These are phyloP conservation scores for Pollenia griseotomentosa DNA, from an alignment of 2,888 invertebrate genomes.

Conservation along the genomic window DNA sequence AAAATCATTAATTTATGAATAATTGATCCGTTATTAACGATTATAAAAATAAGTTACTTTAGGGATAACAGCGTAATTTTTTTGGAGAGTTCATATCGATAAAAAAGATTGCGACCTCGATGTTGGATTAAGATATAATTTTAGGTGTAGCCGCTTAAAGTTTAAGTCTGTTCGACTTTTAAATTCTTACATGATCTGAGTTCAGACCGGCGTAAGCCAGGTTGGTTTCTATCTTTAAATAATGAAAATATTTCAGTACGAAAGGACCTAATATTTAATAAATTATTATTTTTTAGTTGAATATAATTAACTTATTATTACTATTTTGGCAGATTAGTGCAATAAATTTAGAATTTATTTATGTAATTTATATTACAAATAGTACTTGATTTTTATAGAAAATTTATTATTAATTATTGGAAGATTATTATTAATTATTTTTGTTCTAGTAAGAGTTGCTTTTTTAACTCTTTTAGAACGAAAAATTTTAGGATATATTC, in stretches of 20 bases:
- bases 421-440: conserved; percentile 86
- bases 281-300: conserved; percentile 84
- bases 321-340: conserved; percentile 89
- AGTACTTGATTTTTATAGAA: conserved; percentile 85
- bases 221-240: conserved; percentile 92
- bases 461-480: conserved; percentile 91
- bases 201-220: conserved; percentile 94
- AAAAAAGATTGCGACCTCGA: conserved; percentile 93
- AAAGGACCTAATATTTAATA: conserved; percentile 88
- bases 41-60: conserved; percentile 90
- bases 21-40: conserved; percentile 86
- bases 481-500: conserved; percentile 89
- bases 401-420: conserved; percentile 84
- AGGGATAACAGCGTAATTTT: conserved; percentile 94
- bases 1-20: conserved; percentile 84
- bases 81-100: conserved; percentile 90
- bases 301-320: conserved; percentile 76
- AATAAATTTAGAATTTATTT: conserved; percentile 89
- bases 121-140: conserved; percentile 92
- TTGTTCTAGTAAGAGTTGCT: conserved; percentile 87
- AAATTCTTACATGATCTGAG: conserved; percentile 94
- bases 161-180: conserved; percentile 91
- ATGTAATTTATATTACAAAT: conserved; percentile 86
- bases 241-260: conserved; percentile 89
- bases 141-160: conserved; percentile 88